Evolutionary conservation across 2,888 invertebrate species (phyloP), one percentile per base, ranked within the genome.

Genomic region (Orthonychiurus folsomi): DNA sequence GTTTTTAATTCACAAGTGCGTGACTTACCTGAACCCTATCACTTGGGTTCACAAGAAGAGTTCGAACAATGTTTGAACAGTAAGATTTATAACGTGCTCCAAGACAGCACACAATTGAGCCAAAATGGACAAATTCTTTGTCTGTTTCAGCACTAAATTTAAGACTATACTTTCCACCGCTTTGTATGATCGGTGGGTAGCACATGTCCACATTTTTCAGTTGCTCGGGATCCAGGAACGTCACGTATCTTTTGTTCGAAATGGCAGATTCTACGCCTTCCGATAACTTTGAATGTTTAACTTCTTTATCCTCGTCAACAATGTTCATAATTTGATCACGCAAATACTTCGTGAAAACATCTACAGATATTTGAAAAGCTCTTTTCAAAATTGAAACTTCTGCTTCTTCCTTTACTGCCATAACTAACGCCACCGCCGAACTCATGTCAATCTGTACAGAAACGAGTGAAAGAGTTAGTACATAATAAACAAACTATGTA

Each of bases 261-360:
- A 95, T 84, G 0, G 94, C 94, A 18, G 87, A 83, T 77, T 97
- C 96, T 1, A 96, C 91, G 12, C 93, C 93, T 78, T 95, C 94
- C 0, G 96, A 89, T 20, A 99, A 80, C 78, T 95, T 96, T 52
- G 85, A 84, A 78, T 99, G 99, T 77, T 68, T 66, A 18, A 69
- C 71, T 61, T 72, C 71, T 53, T 66, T 93, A 77, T 99, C 99
- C 2, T 92, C 88, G 82, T 99, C 97, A 75, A 99, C 93, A 72
- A 97, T 93, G 77, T 95, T 95, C 89, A 97, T 94, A 69, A 99
- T 90, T 79, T 97, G 93, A 78, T 95, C 93, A 77, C 93, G 92
- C 52, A 99, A 83, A 79, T 93, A 95, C 78, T 97, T 97, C 57
- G 88, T 90, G 77, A 95, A 99, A 18, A 99, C 87, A 79, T 96